These are phyloP conservation scores for Poeciliopsis gracilis DNA, from an alignment of 2,797 vertebrate species.

Conservation along the genomic window DNA sequence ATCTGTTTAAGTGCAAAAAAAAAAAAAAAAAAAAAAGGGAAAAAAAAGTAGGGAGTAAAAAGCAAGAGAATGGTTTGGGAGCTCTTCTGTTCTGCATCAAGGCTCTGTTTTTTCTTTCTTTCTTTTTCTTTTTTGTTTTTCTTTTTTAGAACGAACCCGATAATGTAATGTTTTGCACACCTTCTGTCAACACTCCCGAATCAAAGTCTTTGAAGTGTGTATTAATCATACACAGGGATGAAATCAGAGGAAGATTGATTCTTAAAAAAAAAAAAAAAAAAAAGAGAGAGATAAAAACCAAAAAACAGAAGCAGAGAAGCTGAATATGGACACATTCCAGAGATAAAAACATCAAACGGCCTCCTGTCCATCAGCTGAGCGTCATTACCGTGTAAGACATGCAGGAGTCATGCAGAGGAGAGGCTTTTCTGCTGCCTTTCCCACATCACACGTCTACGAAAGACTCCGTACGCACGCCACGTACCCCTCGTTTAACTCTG, in stretches of 20 bases:
- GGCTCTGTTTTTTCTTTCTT: conserved; percentile 16
- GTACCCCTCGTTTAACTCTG: conserved; percentile 45
- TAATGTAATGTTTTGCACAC: conserved; percentile 34
- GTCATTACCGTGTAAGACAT: conserved; percentile 11
- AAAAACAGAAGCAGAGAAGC: background rate
- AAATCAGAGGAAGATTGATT: conserved; percentile 28
- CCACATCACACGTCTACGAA: conserved; percentile 38
- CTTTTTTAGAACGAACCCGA: conserved; percentile 27
- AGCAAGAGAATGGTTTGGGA: background rate
- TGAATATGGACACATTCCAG: conserved; percentile 9
- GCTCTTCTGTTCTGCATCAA: conserved; percentile 20
- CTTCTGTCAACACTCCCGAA: conserved; percentile 33
- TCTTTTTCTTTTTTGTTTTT: no score
- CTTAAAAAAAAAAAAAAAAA: background rate
- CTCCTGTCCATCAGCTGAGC: conserved; percentile 25
- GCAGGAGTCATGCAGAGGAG: conserved; percentile 8
- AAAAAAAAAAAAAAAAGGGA: conserved; percentile 21
- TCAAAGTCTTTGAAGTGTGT: conserved; percentile 38
- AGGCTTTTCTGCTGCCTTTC: conserved; percentile 26
- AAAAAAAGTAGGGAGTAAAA: background rate
- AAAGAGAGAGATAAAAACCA: background rate
- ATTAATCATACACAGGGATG: conserved; percentile 27
- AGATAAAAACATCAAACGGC: conserved; percentile 26
- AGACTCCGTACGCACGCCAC: conserved; percentile 10
- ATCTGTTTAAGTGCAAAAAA: conserved; percentile 37